Percentiles rank a stretch among this genome's conserved stretches.
Conservation (phyloP, 2,113 vertebrate species). For the Gobius niger region DNA sequence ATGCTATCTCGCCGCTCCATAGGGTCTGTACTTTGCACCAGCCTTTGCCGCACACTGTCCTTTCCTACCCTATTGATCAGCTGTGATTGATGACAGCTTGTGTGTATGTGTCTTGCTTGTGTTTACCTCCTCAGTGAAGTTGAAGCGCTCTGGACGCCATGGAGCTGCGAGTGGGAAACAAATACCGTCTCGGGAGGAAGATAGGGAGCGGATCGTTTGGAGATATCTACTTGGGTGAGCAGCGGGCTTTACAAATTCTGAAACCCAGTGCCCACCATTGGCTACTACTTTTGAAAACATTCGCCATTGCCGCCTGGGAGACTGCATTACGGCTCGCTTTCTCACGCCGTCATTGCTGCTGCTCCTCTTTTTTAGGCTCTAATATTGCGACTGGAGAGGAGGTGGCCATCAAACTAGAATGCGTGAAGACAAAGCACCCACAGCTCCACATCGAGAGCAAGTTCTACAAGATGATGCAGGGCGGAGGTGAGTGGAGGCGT, state of each 20-base stretch:
- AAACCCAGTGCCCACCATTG: too few species aligned
- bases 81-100: slow-evolving; percentile 52
- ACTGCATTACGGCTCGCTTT: background rate
- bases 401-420: slow-evolving; percentile 97
- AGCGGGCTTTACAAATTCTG: too few species aligned
- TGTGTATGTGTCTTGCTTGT: slow-evolving; percentile 25
- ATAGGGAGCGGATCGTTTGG: slow-evolving; percentile 97
- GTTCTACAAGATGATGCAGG: slow-evolving; percentile 99
- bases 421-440: slow-evolving; percentile 98
- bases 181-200: slow-evolving; percentile 95
- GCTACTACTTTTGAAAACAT: too few species aligned
- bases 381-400: slow-evolving; percentile 98
- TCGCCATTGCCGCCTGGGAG: too few species aligned
- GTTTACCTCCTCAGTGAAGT: slow-evolving; percentile 50
- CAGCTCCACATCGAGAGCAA: slow-evolving; percentile 99
- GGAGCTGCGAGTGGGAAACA: slow-evolving; percentile 97
- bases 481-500: slow-evolving; percentile 83
- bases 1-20: slow-evolving; percentile 12
- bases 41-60: slow-evolving; percentile 48
- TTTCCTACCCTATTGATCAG: slow-evolving; percentile 48
- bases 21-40: slow-evolving; percentile 5
- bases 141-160: slow-evolving; percentile 72
- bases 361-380: slow-evolving; percentile 80
- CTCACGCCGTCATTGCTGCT: background rate
- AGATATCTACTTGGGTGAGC: slow-evolving; percentile 93